Evolutionary conservation across 1,140 invertebrate genomes (phyloP), one percentile per base, ranked within the genome.

Genomic region (Anastrepha ludens): DNA sequence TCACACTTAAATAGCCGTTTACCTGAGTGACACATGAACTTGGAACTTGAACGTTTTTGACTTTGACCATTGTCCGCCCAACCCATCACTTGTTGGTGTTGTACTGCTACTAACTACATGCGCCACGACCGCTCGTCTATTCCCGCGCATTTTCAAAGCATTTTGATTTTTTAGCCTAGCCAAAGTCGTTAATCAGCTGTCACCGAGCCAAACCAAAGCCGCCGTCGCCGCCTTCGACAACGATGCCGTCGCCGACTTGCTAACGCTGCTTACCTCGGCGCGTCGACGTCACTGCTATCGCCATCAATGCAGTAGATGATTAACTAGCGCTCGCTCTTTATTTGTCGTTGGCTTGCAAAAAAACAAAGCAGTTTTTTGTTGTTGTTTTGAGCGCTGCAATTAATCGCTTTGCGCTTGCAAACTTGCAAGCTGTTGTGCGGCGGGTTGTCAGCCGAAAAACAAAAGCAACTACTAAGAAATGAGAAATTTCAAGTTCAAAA

Each of bases 401-500:
- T 67, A 67, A 41, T 67, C 64, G 64, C 67, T 74, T 44, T 47
- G 13, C 39, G 39, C 44, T 29, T 29, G 29, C 11, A 3, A 44
- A 41, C 67, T 74, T 74, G 67, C 67, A 74, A 74, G 67, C 64
- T 11, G 6, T 55, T 55, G 39, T 4, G 39, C n/a, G 39, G 0
- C 67, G 13, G 64, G 64, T 39, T 67, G 67, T 15, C 39, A 74
- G 67, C 11, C 29, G 2, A 47, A 74, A 41, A 41, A 41, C 29
- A 67, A 67, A 39, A 41, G 39, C 39, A 74, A 47, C 15, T 47
- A 74, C 5, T 74, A 74, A 74, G 67, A 47, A 74, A 74, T 74
- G 41, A 47, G 67, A 74, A 47, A 74, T 74, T 74, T 74, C 67
- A 74, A 74, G 67, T 74, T 74, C 41, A 74, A 74, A 47, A 74